Evolutionary conservation across 2,113 vertebrate genomes (phyloP), one percentile per base, ranked within the genome.

Genomic region (Oostethus manadensis): DNA sequence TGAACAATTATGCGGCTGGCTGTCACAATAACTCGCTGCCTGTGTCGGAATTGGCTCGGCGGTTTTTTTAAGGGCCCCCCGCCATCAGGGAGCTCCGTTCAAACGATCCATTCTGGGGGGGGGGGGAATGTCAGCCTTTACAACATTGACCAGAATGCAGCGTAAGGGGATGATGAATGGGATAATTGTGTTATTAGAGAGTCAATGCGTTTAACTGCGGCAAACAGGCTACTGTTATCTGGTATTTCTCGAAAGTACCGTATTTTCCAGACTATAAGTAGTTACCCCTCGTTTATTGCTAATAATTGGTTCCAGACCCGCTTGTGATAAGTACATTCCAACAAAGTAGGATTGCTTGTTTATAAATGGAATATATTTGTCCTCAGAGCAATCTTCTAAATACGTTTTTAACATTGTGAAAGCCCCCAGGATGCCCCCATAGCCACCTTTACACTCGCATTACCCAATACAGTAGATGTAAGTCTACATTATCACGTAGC

Each of bases 1-100:
- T 88, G 85, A 86, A 82, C 86, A 89, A 87, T 88, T 87, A 88
- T 82, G 77, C 74, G 73, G 76, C 76, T 77, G 77, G 83, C 85
- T 84, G 84, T 84, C 81, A 82, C 81, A 84, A 87, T 86, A 86
- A 85, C 84, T 71, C 64, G 73, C 71, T 74, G 64, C 51, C 56
- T 48, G 56, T 62, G 74, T 60, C 54, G 56, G 60, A 79, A 84
- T 75, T 69, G 75, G 66, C 71, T 69, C 68, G 60, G 29, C 48
- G 44, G 48, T 55, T 81, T 85, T 82, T 85, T 78, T 80, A 81
- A 62, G 68, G 79, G 73, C 66, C 73, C 2, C 58, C 66, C 10
- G 72, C 78, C 78, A 63, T 85, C 74, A 73, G 79, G 73, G 82
- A 76, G 76, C 76, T 85, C 70, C 84, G 70, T 65, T 84, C 79